Evolutionary conservation across 2,797 vertebrate species (phyloP).

Genomic region (Odontamblyopus lacepedii): DNA sequence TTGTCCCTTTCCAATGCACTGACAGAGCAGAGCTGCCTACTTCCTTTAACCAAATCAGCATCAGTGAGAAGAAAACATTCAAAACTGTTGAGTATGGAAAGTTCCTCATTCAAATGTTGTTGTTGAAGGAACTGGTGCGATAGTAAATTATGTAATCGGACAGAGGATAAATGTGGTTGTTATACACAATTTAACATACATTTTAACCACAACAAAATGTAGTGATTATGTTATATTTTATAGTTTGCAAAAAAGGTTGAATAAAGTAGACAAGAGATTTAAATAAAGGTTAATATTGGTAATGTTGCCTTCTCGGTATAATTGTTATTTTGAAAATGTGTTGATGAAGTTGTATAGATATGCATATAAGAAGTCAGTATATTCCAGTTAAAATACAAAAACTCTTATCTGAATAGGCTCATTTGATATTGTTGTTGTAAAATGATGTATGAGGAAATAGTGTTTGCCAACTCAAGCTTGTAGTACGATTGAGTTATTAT

Average conservation of each 20-base stretch:
- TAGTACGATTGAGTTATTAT: background rate
- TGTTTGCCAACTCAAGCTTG: background rate
- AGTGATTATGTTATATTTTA: no score
- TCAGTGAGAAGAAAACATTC: constrained; percentile 48
- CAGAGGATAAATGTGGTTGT: background rate
- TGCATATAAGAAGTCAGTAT: no score
- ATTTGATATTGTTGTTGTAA: background rate
- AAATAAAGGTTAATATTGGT: no score
- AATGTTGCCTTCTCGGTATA: background rate
- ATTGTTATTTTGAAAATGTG: background rate
- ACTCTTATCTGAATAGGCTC: background rate
- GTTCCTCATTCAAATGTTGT: background rate
- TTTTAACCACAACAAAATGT: no score
- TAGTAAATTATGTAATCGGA: background rate
- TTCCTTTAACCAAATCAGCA: constrained; percentile 42
- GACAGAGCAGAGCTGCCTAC: constrained; percentile 45
- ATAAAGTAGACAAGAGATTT: no score
- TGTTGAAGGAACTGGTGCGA: background rate
- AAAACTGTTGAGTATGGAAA: background rate
- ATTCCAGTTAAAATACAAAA: background rate
- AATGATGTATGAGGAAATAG: background rate
- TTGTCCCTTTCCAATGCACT: constrained; percentile 68
- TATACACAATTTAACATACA: background rate
- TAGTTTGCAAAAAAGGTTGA: no score
- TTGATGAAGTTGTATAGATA: background rate